Conservation (phyloP, 1,140 invertebrate species). For the Callitettix versicolor region DNA sequence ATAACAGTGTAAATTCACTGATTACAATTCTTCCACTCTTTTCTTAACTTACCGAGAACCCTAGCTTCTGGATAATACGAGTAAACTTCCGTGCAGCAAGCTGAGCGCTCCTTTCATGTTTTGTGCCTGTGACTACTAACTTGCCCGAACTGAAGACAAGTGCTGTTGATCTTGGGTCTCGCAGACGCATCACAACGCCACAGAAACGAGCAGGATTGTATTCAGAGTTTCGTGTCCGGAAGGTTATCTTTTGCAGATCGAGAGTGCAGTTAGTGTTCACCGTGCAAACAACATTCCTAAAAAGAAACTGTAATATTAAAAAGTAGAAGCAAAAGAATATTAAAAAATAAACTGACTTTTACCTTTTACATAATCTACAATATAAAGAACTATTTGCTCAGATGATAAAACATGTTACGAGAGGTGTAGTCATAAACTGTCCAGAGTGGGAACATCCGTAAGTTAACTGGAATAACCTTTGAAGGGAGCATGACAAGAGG, state of each 20-base stretch:
- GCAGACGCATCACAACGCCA: constrained; percentile 95
- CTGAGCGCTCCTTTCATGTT: constrained; percentile 87
- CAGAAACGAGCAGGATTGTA: constrained; percentile 98
- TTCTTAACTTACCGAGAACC: constrained; percentile 66
- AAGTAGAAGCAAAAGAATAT: not conserved
- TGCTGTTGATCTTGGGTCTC: constrained; percentile 92
- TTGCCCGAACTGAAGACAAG: constrained; percentile 97
- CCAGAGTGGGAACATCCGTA: too few species aligned
- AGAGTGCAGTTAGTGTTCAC: constrained; percentile 83
- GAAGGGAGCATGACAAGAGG: too few species aligned
- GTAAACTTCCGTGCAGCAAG: constrained; percentile 95
- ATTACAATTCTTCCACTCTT: too few species aligned
- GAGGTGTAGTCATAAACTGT: too few species aligned
- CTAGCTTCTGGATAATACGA: constrained; percentile 94
- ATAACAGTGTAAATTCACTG: too few species aligned
- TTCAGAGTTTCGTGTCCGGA: constrained; percentile 94
- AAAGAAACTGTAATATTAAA: constrained; percentile 19
- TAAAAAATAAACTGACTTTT: not conserved
- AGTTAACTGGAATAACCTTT: too few species aligned
- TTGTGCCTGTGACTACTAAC: constrained; percentile 96
- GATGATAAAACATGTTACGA: too few species aligned
- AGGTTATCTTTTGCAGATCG: constrained; percentile 83
- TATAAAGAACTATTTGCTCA: too few species aligned
- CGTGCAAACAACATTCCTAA: constrained; percentile 88
- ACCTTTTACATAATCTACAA: too few species aligned